phyloP scores from a whole-genome alignment of 2,113 vertebrate species.

The Platysternon megacephalum region DNA sequence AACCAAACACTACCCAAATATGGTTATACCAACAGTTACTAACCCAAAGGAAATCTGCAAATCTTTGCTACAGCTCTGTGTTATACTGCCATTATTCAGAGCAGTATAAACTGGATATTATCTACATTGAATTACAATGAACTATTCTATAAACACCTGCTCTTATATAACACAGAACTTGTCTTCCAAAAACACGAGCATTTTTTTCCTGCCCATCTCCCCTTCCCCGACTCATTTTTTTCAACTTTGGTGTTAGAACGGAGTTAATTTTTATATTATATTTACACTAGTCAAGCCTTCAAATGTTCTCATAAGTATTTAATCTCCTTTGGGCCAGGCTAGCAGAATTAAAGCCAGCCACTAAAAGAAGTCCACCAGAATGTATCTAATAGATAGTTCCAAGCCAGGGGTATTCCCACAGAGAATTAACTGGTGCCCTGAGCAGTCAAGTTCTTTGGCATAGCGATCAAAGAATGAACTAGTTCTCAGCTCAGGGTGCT shows the following conservation, averaged over 20 bases:
- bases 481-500: conserved; percentile 16
- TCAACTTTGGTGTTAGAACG: background rate
- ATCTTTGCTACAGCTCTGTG: conserved; percentile 55
- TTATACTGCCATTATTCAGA: conserved; percentile 57
- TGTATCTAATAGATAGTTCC: conserved; percentile 14
- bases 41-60: conserved; percentile 64
- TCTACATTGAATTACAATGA: conserved; percentile 63
- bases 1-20: background rate
- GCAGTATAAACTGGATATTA: conserved; percentile 66
- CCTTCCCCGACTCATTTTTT: background rate
- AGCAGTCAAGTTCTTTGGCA: background rate
- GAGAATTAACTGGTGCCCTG: background rate
- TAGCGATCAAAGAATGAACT: conserved; percentile 10
- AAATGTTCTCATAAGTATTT: conserved; percentile 29
- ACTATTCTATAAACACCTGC: conserved; percentile 59
- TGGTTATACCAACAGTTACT: conserved; percentile 66
- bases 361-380: conserved; percentile 36
- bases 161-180: background rate
- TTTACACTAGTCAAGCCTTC: background rate
- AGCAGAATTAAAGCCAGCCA: conserved; percentile 9
- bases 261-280: conserved; percentile 35
- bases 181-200: background rate
- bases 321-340: conserved; percentile 11
- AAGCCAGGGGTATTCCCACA: background rate
- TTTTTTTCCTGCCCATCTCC: background rate